Percentiles rank a stretch among this genome's conserved stretches.
Evolutionary conservation across 2,113 vertebrate genomes (phyloP).

Genomic region (Capra hircus): DNA sequence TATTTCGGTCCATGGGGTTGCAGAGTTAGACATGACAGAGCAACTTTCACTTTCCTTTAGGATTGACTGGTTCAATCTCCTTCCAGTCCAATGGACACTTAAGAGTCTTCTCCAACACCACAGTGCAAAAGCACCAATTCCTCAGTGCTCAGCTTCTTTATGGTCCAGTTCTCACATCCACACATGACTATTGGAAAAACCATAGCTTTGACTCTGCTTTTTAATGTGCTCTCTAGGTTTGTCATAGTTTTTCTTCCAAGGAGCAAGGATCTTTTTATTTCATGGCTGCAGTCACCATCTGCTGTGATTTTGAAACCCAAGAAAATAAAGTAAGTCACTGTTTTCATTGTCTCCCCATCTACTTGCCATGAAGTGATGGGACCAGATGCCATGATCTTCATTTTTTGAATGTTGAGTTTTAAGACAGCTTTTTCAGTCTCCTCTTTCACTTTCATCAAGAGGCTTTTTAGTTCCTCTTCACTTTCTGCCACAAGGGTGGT

Average conservation of each 20-base stretch:
- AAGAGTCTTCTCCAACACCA: background rate
- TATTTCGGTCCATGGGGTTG: background rate
- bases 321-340: background rate
- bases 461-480: background rate
- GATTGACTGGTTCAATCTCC: background rate
- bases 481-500: background rate
- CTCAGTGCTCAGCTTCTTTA: background rate
- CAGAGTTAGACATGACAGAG: background rate
- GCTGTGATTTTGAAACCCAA: background rate
- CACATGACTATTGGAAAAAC: background rate
- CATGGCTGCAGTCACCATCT: background rate
- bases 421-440: background rate
- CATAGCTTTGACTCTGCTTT: background rate
- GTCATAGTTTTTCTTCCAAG: background rate
- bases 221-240: background rate
- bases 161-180: background rate
- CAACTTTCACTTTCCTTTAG: background rate
- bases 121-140: background rate
- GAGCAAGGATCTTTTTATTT: background rate
- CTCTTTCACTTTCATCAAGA: background rate
- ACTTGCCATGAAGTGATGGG: background rate
- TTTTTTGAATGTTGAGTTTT: background rate
- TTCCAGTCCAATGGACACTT: background rate
- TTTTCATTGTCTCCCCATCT: background rate
- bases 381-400: background rate